A percentile compares a stretch with the other conserved stretches of the same genome.
phyloP scores from a whole-genome alignment of 2,888 invertebrate genomes.

The Operophtera brumata region DNA sequence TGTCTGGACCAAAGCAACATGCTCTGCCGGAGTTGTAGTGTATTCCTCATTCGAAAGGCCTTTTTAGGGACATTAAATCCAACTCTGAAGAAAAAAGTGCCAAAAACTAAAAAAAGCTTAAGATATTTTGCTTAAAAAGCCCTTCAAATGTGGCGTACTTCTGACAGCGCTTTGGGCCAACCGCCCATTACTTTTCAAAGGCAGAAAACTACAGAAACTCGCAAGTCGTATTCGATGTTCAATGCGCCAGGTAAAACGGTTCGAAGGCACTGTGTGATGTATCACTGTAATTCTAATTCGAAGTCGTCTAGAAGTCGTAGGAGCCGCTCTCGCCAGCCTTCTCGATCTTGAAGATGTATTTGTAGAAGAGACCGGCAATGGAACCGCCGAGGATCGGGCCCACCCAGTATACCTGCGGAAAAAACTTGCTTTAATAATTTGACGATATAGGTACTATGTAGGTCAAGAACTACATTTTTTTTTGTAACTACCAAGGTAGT shows the following conservation, averaged over 20 bases:
- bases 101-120: too few relatives aligned
- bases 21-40: background rate
- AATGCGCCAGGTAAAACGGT: constrained; percentile 36
- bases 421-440: constrained; percentile 11
- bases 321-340: constrained; percentile 87
- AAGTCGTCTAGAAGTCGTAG: constrained; percentile 84
- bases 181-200: too few relatives aligned
- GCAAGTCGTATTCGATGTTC: background rate
- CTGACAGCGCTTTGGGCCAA: too few relatives aligned
- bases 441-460: too few relatives aligned
- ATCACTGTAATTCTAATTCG: constrained; percentile 16
- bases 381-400: constrained; percentile 91
- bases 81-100: too few relatives aligned
- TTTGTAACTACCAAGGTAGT: too few relatives aligned
- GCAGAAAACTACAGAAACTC: background rate
- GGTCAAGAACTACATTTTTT: too few relatives aligned
- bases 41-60: background rate
- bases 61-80: background rate
- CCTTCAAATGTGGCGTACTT: too few relatives aligned
- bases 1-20: background rate
- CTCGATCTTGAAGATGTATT: constrained; percentile 84
- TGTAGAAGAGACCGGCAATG: constrained; percentile 87
- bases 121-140: too few relatives aligned
- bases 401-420: constrained; percentile 89
- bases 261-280: constrained; percentile 23